These are phyloP conservation scores for Pyxicephalus adspersus DNA, from an alignment of 2,113 vertebrate genomes.

Conservation along the genomic window DNA sequence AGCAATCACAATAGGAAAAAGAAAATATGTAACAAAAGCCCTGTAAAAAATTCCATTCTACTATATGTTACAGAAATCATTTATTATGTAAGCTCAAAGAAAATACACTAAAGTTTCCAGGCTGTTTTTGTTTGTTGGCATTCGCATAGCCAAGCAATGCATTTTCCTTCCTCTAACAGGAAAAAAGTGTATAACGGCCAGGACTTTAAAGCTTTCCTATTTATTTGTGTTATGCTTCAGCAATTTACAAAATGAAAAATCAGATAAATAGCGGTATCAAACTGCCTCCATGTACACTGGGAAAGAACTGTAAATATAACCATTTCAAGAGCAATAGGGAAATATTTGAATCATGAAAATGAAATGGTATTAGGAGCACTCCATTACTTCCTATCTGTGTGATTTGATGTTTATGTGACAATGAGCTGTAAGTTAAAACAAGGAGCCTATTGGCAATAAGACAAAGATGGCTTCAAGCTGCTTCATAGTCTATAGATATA, in stretches of 20 bases:
- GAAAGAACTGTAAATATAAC: conserved; percentile 47
- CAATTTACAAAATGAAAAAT: conserved; percentile 52
- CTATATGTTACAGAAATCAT: too few relatives aligned
- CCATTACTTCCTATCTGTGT: conserved; percentile 18
- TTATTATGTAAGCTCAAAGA: too few relatives aligned
- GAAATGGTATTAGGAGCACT: conserved; percentile 42
- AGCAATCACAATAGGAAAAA: too few relatives aligned
- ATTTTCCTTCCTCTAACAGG: conserved; percentile 26
- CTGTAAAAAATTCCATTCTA: too few relatives aligned
- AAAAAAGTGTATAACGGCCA: neutral
- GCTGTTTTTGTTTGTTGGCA: neutral
- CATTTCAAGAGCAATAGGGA: conserved; percentile 39
- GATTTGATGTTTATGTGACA: conserved; percentile 33
- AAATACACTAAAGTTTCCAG: too few relatives aligned
- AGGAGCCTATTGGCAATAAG: neutral
- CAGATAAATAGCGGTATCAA: conserved; percentile 49
- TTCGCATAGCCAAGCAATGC: conserved; percentile 17
- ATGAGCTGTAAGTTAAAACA: conserved; percentile 30
- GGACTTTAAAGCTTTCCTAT: conserved; percentile 43
- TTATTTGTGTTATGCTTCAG: conserved; percentile 49
- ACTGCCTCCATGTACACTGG: conserved; percentile 25
- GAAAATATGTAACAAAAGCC: too few relatives aligned
- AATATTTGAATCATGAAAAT: conserved; percentile 31
- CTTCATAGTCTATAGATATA: neutral
- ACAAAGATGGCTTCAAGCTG: neutral